phyloP scores from a whole-genome alignment of 2,888 invertebrate species.

The Bombylius discolor region DNA sequence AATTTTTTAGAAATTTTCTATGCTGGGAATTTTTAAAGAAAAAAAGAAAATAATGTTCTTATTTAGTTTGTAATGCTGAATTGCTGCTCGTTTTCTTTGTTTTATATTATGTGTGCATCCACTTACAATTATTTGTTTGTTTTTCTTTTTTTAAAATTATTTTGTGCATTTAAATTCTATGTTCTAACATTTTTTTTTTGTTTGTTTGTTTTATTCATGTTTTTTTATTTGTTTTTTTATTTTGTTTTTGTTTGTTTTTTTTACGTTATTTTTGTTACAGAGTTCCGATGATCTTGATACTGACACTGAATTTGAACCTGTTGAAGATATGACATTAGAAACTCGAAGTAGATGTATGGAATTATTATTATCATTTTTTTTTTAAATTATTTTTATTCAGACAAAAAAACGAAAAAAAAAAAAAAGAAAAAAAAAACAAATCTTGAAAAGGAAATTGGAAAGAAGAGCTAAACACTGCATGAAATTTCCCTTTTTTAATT shows the following conservation, averaged over 20 bases:
- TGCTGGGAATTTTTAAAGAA: background rate
- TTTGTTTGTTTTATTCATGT: background rate
- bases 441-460: too few species aligned
- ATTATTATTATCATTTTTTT: background rate
- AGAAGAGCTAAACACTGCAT: too few species aligned
- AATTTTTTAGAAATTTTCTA: background rate
- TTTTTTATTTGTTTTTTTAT: constrained; percentile 11
- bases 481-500: too few species aligned
- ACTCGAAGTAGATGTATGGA: constrained; percentile 51
- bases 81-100: constrained; percentile 12
- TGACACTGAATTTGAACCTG: constrained; percentile 55
- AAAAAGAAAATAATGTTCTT: constrained; percentile 12
- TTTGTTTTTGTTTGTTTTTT: constrained; percentile 18
- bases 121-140: constrained; percentile 9
- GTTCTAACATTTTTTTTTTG: background rate
- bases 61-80: constrained; percentile 8
- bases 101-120: background rate
- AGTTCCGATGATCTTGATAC: constrained; percentile 55
- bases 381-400: background rate
- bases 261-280: constrained; percentile 31
- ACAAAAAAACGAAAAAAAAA: too few species aligned
- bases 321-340: constrained; percentile 54
- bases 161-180: background rate
- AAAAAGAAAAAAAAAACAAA: too few species aligned
- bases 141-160: constrained; percentile 12